These are phyloP conservation scores for Caprella mutica DNA, from an alignment of 2,888 invertebrate species.

Conservation along the genomic window DNA sequence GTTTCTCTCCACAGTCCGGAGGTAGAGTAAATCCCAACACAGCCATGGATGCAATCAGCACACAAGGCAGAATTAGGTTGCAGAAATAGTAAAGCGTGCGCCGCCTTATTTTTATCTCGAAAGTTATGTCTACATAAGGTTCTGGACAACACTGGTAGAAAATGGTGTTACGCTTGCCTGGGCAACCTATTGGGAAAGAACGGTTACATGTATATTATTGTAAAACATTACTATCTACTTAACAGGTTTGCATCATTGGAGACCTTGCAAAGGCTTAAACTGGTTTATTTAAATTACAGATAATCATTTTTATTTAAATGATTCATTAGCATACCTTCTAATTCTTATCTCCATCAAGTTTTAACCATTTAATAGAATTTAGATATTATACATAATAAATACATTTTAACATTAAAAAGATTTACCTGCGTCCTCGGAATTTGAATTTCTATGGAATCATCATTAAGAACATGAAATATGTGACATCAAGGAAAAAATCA, in stretches of 20 bases:
- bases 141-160: slow-evolving; percentile 96
- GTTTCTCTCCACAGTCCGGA: slow-evolving; percentile 52
- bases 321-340: no score
- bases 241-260: no score
- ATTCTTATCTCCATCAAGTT: no score
- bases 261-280: no score
- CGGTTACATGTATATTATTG: background rate
- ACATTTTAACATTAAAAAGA: no score
- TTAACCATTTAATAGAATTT: no score
- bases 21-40: slow-evolving; percentile 49
- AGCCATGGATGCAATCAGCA: slow-evolving; percentile 49
- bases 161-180: slow-evolving; percentile 82
- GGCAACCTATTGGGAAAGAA: slow-evolving; percentile 56
- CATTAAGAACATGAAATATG: background rate
- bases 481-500: background rate
- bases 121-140: slow-evolving; percentile 52
- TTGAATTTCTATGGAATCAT: no score
- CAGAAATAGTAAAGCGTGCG: slow-evolving; percentile 49
- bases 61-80: slow-evolving; percentile 50
- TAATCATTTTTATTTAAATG: no score
- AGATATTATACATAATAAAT: no score
- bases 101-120: slow-evolving; percentile 46
- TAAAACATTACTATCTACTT: background rate
- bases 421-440: no score
- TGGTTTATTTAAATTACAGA: no score